Percentiles rank a stretch among this genome's conserved stretches.
Conservation (phyloP, 2,113 vertebrate species). For the Hypanus sabinus region DNA sequence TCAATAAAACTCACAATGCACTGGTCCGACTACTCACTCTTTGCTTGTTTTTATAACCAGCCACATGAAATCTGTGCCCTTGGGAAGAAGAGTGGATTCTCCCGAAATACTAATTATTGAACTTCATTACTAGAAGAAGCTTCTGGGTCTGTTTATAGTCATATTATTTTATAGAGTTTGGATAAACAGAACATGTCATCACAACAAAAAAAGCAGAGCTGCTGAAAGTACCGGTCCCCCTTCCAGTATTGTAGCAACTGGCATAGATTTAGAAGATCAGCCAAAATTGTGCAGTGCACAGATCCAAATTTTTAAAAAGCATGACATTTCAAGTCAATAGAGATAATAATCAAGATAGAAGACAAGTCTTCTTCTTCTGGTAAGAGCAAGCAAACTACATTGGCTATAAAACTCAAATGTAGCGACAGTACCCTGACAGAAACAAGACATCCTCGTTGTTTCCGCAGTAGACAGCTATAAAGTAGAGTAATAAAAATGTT, state of each 20-base stretch:
- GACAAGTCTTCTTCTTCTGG: neutral
- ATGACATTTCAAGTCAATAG: neutral
- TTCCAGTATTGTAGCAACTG: neutral
- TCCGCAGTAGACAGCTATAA: slow-evolving; percentile 19
- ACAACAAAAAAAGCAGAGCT: neutral
- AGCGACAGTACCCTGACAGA: neutral
- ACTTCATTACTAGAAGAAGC: neutral
- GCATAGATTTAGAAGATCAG: neutral
- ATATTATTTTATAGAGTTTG: neutral
- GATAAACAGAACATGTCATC: neutral
- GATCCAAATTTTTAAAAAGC: neutral
- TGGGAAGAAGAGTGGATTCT: neutral
- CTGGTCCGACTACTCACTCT: neutral
- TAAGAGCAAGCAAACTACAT: neutral
- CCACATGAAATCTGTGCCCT: neutral
- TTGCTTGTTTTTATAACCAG: neutral
- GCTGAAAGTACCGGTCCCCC: neutral
- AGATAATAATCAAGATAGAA: slow-evolving; percentile 12
- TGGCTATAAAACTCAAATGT: slow-evolving; percentile 16
- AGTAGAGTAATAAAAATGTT: slow-evolving; percentile 22
- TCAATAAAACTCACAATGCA: neutral
- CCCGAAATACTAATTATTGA: neutral
- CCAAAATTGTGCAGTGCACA: neutral
- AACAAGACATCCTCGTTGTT: slow-evolving; percentile 13
- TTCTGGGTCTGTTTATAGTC: neutral